A percentile compares a stretch with the other conserved stretches of the same genome.
These are phyloP conservation scores for Eugnorisma glareosa DNA, from an alignment of 2,888 invertebrate genomes.

Conservation along the genomic window DNA sequence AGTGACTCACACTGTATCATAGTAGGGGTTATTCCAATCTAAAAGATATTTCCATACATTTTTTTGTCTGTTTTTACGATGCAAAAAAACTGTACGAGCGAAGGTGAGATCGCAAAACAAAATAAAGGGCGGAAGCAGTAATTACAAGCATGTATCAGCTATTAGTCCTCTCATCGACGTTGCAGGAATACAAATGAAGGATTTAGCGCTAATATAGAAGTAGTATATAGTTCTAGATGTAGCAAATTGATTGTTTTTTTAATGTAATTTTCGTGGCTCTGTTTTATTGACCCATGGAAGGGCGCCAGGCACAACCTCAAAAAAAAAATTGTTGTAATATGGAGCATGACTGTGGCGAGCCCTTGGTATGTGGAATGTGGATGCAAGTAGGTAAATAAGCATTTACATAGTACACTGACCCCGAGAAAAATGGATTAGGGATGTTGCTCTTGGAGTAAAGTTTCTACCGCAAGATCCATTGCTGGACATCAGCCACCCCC, in stretches of 20 bases:
- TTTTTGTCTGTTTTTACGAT: slow-evolving; percentile 45
- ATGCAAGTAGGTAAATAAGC: background rate
- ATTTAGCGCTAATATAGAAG: slow-evolving; percentile 21
- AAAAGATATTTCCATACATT: slow-evolving; percentile 46
- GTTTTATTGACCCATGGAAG: background rate
- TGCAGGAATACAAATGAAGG: slow-evolving; percentile 53
- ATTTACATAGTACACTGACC: background rate
- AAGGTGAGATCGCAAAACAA: slow-evolving; percentile 73
- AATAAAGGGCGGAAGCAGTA: slow-evolving; percentile 82
- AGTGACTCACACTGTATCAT: slow-evolving; percentile 33
- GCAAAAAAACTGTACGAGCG: slow-evolving; percentile 67
- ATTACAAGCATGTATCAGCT: slow-evolving; percentile 68
- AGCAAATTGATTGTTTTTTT: background rate
- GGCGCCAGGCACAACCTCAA: background rate
- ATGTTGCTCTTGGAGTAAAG: background rate
- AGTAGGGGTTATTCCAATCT: slow-evolving; percentile 56
- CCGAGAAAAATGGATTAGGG: background rate
- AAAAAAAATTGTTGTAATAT: background rate
- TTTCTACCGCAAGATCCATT: background rate
- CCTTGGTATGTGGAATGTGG: background rate
- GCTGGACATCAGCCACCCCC: background rate
- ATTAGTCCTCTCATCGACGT: slow-evolving; percentile 49
- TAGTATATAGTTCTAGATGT: background rate
- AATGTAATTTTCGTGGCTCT: background rate
- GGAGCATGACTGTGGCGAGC: background rate